These are phyloP conservation scores for Gadopsis marmoratus DNA, from an alignment of 2,797 vertebrate species.

Conservation along the genomic window DNA sequence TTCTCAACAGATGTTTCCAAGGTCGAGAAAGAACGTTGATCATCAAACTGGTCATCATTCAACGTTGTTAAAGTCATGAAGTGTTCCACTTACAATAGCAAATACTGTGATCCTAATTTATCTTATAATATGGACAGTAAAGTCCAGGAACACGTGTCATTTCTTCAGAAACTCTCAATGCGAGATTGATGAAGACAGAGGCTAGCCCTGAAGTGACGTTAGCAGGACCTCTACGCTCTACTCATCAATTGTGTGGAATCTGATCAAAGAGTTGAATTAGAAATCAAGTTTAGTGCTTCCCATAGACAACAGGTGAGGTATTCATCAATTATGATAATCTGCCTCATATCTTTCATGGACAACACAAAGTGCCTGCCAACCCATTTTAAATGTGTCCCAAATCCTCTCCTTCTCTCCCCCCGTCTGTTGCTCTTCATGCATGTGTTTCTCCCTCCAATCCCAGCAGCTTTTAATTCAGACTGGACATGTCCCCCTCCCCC, in stretches of 20 bases:
- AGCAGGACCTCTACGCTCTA: neutral
- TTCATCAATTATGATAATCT: slow-evolving; percentile 36
- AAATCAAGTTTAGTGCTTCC: slow-evolving; percentile 14
- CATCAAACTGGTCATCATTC: no score
- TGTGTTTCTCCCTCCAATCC: slow-evolving; percentile 1
- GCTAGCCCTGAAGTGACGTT: neutral
- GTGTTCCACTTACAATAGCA: neutral
- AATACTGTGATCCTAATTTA: neutral
- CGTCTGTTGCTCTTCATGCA: neutral
- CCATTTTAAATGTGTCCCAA: slow-evolving; percentile 4
- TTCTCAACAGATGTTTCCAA: neutral
- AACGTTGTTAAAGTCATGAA: neutral
- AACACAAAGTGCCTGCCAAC: slow-evolving; percentile 17
- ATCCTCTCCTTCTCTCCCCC: slow-evolving; percentile 18
- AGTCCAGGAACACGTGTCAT: neutral
- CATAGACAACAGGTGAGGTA: slow-evolving; percentile 20
- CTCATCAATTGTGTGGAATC: neutral
- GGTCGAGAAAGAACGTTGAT: neutral
- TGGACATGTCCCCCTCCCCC: slow-evolving; percentile 32
- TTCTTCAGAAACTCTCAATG: neutral
- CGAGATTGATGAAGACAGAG: neutral
- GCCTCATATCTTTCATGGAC: slow-evolving; percentile 22
- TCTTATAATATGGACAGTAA: neutral
- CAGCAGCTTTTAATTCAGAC: slow-evolving; percentile 44
- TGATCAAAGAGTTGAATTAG: neutral